Evolutionary conservation across 2,113 vertebrate genomes (phyloP).

Genomic region (Brachyistius frenatus): DNA sequence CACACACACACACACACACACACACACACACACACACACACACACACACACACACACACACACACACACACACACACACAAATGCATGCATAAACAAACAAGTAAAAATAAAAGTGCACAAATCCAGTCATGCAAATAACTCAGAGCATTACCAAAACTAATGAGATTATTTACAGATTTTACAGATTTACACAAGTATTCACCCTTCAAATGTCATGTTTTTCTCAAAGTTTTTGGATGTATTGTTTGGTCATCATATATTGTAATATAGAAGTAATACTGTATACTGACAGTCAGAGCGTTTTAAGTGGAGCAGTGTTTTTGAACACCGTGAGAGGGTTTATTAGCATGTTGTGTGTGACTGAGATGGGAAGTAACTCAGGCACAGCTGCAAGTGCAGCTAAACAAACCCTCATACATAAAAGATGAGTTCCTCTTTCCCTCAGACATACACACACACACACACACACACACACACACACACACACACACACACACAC

Average conservation of each 20-base stretch:
- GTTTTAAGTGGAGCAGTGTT: constrained; percentile 23
- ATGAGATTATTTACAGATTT: constrained; percentile 13
- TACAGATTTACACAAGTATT: neutral
- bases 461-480: constrained; percentile 2
- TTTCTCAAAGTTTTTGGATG: neutral
- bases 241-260: neutral
- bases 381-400: constrained; percentile 76
- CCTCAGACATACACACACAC: constrained; percentile 4
- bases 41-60: neutral
- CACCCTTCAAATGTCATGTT: neutral
- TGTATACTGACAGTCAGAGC: neutral
- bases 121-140: neutral
- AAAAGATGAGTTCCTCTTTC: constrained; percentile 64
- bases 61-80: neutral
- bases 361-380: constrained; percentile 68
- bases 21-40: constrained; percentile 1
- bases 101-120: constrained; percentile 3
- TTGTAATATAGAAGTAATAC: neutral
- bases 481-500: constrained; percentile 14
- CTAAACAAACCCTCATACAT: constrained; percentile 76
- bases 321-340: constrained; percentile 40
- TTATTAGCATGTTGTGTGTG: constrained; percentile 64
- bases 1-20: neutral
- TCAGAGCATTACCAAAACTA: neutral
- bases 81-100: too few relatives aligned